These are phyloP conservation scores for Epinephelus malabaricus DNA, from an alignment of 2,797 vertebrate species.

Conservation along the genomic window DNA sequence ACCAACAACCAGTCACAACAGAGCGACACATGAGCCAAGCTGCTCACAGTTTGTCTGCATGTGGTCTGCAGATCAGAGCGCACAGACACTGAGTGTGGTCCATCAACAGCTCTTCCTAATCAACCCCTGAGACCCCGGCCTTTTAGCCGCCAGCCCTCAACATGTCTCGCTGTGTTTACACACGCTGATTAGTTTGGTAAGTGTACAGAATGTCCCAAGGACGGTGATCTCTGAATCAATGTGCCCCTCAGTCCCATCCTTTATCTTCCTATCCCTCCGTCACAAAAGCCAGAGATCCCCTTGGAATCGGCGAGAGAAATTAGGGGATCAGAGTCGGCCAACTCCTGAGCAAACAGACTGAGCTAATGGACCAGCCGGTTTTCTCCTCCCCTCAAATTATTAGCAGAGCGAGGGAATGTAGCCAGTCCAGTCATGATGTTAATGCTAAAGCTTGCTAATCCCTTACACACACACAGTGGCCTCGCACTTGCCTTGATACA, in stretches of 20 bases:
- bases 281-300: constrained; percentile 92
- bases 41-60: constrained; percentile 38
- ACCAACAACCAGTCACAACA: constrained; percentile 28
- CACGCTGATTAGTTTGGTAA: constrained; percentile 90
- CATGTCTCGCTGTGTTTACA: constrained; percentile 87
- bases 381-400: constrained; percentile 98
- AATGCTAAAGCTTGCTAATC: constrained; percentile 94
- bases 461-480: constrained; percentile 94
- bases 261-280: constrained; percentile 70
- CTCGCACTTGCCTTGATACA: constrained; percentile 72
- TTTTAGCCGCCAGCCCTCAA: constrained; percentile 81
- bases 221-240: constrained; percentile 88
- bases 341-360: constrained; percentile 94
- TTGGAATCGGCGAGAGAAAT: constrained; percentile 91
- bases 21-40: constrained; percentile 24
- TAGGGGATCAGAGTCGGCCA: constrained; percentile 91
- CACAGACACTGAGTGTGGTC: constrained; percentile 85
- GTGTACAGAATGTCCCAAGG: constrained; percentile 90
- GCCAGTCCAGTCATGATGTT: constrained; percentile 87
- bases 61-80: constrained; percentile 71
- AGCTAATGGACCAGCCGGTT: constrained; percentile 91
- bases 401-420: constrained; percentile 90
- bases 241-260: constrained; percentile 76
- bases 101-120: constrained; percentile 88
- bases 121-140: constrained; percentile 88